Evolutionary conservation across 2,113 vertebrate genomes (phyloP), one percentile per base, ranked within the genome.

Genomic region (Catharus minimus): DNA sequence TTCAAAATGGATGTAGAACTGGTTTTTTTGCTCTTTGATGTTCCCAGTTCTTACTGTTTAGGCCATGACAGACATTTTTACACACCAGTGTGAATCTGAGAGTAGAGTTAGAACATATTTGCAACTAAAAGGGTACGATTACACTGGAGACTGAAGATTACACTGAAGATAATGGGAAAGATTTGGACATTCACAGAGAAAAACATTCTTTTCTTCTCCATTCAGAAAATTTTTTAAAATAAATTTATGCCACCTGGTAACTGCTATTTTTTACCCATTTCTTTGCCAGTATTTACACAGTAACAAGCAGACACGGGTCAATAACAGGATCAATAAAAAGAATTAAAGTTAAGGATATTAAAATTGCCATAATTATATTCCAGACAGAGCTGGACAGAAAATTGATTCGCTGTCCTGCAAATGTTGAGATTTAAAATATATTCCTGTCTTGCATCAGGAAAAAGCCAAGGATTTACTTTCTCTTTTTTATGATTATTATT

Each of bases 281-380:
- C 43, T 73, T 85, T 94, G 27, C 10, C 44, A 56, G 12, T 4
- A 2, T 71, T 88, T 88, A 64, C 23, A 77, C 15, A 83, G 28
- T 38, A 80, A 60, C 43, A 82, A 71, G 24, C 12, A 88, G 64
- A 49, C 76, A 57, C 14, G 13, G n/a, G 23, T 95, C 80, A 90
- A 93, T 95, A 93, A 78, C 21, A 67, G 13, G 43, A 92, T 90
- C 90, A 68, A 94, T 91, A 94, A 80, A 58, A 86, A 83, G 36
- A 81, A 82, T 88, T 83, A 83, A 92, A 73, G 12, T 20, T 88
- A 73, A 94, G 38, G 41, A 83, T 86, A 90, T 91, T 72, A 81
- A 95, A 88, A 91, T 88, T 81, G 23, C 38, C 27, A 55, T 88
- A 78, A 92, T 88, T 94, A 68, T n/a, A 69, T 86, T 93, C 32